Conservation (phyloP, 2,113 vertebrate species). For the Orcinus orca region DNA sequence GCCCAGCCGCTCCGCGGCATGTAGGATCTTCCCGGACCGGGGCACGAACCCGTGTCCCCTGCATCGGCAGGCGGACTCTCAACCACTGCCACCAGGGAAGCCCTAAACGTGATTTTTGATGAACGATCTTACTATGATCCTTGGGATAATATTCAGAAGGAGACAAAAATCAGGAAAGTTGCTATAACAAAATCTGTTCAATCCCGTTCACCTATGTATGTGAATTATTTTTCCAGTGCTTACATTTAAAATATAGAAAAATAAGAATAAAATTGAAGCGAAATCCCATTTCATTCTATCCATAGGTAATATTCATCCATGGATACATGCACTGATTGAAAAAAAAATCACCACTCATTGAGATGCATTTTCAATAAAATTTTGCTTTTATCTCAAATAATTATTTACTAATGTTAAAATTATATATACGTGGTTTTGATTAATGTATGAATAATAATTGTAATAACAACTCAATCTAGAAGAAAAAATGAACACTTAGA, state of each 20-base stretch:
- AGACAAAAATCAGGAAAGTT: background rate
- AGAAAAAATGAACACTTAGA: slow-evolving; percentile 38
- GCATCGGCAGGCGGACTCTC: too few relatives aligned
- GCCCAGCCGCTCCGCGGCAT: too few relatives aligned
- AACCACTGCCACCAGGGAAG: too few relatives aligned
- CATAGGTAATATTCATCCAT: background rate
- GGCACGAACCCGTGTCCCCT: too few relatives aligned
- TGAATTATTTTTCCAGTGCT: background rate
- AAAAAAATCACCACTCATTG: background rate
- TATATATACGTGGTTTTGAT: background rate
- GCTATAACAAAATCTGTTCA: background rate
- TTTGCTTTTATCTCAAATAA: background rate
- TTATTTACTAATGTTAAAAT: slow-evolving; percentile 25
- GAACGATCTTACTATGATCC: background rate
- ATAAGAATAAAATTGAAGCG: background rate
- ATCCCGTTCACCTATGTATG: background rate
- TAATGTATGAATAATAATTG: background rate
- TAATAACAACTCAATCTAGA: slow-evolving; percentile 26
- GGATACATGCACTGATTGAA: background rate
- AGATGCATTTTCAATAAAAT: background rate
- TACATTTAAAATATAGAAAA: background rate
- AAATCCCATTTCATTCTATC: background rate
- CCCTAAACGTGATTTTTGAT: background rate
- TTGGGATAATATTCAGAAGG: background rate
- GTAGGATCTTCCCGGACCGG: too few relatives aligned